Percentiles rank a stretch among this genome's conserved stretches.
Conservation (phyloP, 2,113 vertebrate species). For the Dermatemys mawii region DNA sequence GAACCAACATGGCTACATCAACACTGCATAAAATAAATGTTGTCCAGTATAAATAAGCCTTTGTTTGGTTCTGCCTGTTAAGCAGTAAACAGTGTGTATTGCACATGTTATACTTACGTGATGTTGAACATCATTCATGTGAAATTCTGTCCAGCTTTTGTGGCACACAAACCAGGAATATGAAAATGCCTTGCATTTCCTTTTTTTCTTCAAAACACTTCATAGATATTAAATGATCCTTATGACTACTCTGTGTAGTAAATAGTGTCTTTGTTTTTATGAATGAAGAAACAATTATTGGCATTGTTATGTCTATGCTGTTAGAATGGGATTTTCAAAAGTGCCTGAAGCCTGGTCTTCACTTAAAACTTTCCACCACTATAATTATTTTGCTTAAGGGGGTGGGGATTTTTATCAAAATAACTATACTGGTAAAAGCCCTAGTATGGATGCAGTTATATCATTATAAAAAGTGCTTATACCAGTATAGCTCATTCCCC, state of each 20-base stretch:
- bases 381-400: not conserved
- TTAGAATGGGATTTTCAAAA: not conserved
- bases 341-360: accelerated
- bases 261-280: conserved; percentile 43
- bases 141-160: not conserved
- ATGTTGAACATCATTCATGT: not conserved
- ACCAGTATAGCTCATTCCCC: not conserved
- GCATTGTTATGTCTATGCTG: conserved; percentile 26
- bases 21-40: not conserved
- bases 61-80: not conserved
- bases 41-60: not conserved
- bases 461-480: not conserved
- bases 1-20: not conserved
- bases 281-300: conserved; percentile 34
- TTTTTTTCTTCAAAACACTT: conserved; percentile 43
- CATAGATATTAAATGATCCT: conserved; percentile 50
- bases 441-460: too few relatives aligned
- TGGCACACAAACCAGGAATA: not conserved
- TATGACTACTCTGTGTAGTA: conserved; percentile 50
- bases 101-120: not conserved
- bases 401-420: accelerated
- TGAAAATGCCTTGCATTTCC: conserved; percentile 41
- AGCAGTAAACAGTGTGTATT: conserved; percentile 3
- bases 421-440: not conserved
- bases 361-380: not conserved